Evolutionary conservation across 2,113 vertebrate species (phyloP).

Genomic region (Saguinus midas): DNA sequence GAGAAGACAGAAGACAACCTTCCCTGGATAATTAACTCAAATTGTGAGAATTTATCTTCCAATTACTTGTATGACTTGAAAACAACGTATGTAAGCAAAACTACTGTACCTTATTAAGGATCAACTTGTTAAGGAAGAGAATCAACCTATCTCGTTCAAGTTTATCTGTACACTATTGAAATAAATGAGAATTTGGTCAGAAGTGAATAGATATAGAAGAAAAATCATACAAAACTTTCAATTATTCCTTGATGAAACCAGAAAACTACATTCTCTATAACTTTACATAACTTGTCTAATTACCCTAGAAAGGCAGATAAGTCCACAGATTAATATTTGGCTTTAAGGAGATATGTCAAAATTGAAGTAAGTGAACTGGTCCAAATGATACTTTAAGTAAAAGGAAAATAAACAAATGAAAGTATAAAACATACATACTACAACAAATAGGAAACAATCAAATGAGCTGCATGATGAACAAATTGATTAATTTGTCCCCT

Average conservation of each 20-base stretch:
- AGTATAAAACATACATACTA: not conserved
- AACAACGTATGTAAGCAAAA: not conserved
- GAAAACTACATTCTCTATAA: not conserved
- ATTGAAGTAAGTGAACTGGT: not conserved
- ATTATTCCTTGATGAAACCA: not conserved
- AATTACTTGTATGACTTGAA: not conserved
- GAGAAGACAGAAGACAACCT: not conserved
- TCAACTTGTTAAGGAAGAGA: slow-evolving; percentile 97
- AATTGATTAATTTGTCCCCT: not conserved
- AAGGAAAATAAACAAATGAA: not conserved
- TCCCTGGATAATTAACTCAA: slow-evolving; percentile 5
- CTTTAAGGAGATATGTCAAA: slow-evolving; percentile 16
- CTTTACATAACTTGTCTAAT: not conserved
- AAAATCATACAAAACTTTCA: not conserved
- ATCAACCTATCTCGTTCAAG: slow-evolving; percentile 97
- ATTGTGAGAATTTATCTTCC: not conserved
- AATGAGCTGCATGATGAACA: not conserved
- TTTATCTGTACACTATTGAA: slow-evolving; percentile 93
- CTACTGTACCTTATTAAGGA: slow-evolving; percentile 92
- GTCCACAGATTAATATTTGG: not conserved
- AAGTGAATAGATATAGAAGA: slow-evolving; percentile 39
- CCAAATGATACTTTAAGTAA: slow-evolving; percentile 22
- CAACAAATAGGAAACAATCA: not conserved
- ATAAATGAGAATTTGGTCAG: slow-evolving; percentile 60
- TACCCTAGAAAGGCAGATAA: not conserved